These are phyloP conservation scores for Mythimna lalbum DNA, from an alignment of 2,888 invertebrate genomes.

Conservation along the genomic window DNA sequence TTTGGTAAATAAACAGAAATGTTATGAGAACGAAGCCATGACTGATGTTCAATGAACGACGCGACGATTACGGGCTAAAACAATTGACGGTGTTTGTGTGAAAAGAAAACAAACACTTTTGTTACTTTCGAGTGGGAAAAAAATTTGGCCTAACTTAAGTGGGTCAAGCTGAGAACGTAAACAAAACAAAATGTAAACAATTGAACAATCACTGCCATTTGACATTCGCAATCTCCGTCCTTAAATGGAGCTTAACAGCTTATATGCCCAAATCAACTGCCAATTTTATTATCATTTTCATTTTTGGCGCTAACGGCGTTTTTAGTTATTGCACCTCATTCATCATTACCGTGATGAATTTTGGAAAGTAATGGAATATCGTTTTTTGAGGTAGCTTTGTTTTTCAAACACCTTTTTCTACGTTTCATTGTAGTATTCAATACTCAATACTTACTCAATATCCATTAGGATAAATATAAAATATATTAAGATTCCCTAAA, in stretches of 20 bases:
- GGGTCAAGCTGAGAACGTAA: slow-evolving; percentile 37
- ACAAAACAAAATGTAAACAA: slow-evolving; percentile 17
- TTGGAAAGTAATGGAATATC: background rate
- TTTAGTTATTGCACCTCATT: background rate
- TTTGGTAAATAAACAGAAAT: slow-evolving; percentile 61
- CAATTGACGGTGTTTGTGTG: slow-evolving; percentile 64
- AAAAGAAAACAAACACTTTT: slow-evolving; percentile 64
- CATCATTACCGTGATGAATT: background rate
- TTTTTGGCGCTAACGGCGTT: background rate
- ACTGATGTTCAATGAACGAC: slow-evolving; percentile 61
- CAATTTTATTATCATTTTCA: background rate
- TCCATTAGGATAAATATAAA: background rate
- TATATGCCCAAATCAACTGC: background rate
- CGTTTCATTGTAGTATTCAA: background rate
- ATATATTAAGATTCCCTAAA: background rate
- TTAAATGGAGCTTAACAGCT: slow-evolving; percentile 11
- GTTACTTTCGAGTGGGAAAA: slow-evolving; percentile 58
- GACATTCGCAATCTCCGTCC: slow-evolving; percentile 13
- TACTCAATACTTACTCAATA: too few species aligned
- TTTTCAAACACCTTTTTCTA: background rate
- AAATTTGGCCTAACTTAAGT: slow-evolving; percentile 14
- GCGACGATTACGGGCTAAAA: slow-evolving; percentile 52
- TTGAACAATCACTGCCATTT: background rate
- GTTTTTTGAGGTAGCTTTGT: background rate
- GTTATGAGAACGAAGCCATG: slow-evolving; percentile 69